These are phyloP conservation scores for Melanchra persicariae DNA, from an alignment of 2,888 invertebrate genomes.

Conservation along the genomic window DNA sequence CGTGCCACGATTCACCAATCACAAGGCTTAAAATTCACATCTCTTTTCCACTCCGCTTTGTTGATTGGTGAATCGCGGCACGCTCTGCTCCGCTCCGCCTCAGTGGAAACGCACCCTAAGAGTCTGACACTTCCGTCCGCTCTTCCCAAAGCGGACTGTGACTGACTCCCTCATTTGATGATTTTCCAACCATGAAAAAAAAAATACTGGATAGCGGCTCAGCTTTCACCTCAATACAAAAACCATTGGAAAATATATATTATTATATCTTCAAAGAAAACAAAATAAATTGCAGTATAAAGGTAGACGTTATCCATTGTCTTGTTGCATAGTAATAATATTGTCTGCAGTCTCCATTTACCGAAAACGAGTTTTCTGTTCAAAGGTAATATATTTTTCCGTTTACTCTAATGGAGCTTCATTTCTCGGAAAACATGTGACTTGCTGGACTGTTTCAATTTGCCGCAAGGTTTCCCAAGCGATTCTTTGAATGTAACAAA, in stretches of 20 bases:
- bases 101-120: no score
- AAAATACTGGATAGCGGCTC: background rate
- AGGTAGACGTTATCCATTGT: background rate
- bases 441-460: background rate
- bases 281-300: constrained; percentile 2
- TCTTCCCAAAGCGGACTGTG: no score
- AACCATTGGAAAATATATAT: background rate
- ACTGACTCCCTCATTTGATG: no score
- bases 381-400: background rate
- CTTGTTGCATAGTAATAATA: background rate
- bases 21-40: no score
- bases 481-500: background rate
- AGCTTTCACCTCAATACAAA: background rate
- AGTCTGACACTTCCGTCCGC: no score
- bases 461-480: background rate
- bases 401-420: background rate
- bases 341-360: constrained; percentile 8
- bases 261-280: constrained; percentile 3
- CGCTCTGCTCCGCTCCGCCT: no score
- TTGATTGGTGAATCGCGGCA: no score
- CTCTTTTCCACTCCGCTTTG: no score
- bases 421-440: background rate
- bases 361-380: background rate
- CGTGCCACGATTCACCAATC: no score
- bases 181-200: no score